Percentiles rank a stretch among this genome's conserved stretches.
Conservation (phyloP, 2,113 vertebrate species). For the Albula goreensis region DNA sequence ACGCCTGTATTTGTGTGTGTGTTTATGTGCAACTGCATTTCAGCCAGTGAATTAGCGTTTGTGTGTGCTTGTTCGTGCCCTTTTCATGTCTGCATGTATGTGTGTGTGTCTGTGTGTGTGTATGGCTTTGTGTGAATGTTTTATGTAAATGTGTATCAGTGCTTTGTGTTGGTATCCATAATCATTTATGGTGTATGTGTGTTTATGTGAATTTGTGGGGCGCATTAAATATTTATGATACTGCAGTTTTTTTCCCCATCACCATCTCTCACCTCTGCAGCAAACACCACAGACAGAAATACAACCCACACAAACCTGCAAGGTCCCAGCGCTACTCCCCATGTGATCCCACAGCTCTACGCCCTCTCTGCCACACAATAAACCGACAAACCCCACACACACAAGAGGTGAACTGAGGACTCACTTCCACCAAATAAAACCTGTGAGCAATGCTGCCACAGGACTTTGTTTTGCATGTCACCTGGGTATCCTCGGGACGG, state of each 20-base stretch:
- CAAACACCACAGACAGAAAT: background rate
- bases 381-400: too few relatives aligned
- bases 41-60: background rate
- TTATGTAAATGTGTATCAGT: background rate
- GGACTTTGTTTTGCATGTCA: too few relatives aligned
- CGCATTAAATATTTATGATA: slow-evolving; percentile 18
- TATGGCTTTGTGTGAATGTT: background rate
- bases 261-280: background rate
- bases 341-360: background rate
- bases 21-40: background rate
- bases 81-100: too few relatives aligned
- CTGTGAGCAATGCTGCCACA: too few relatives aligned
- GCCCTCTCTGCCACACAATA: too few relatives aligned
- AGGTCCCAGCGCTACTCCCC: too few relatives aligned
- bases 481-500: too few relatives aligned
- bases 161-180: background rate
- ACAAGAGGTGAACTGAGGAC: too few relatives aligned
- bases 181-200: background rate
- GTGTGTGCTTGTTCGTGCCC: background rate
- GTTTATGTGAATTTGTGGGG: background rate
- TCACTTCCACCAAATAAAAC: too few relatives aligned
- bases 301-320: background rate
- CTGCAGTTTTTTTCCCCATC: slow-evolving; percentile 1
- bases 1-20: too few relatives aligned
- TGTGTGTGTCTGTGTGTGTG: background rate